Evolutionary conservation across 2,113 vertebrate genomes (phyloP), one percentile per base, ranked within the genome.

Genomic region (Hyla sarda): DNA sequence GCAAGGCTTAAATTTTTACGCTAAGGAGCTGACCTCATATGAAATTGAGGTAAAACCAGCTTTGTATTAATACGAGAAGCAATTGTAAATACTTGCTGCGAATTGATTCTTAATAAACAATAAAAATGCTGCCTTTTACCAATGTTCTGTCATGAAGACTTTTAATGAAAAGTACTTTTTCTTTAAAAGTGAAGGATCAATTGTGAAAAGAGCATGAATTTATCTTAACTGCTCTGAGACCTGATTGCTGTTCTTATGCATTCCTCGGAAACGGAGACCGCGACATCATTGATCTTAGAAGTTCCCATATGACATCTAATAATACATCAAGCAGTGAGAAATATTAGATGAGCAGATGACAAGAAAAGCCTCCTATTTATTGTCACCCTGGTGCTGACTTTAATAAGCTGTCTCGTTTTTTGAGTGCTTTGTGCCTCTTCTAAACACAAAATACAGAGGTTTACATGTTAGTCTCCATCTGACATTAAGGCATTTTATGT

Each of bases 1-100:
- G 89, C 98, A 99, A 96, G 98, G 98, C 90, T 95, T 99, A 89
- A 99, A 99, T 94, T 98, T 97, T 91, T 99, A 98, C 92, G 98
- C 98, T 93, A 97, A 99, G 90, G 98, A 99, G 94, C 94, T 99
- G 93, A 99, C 97, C 93, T 96, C 98, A 88, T 97, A 97, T 79
- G 98, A 99, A 96, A 99, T 99, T 89, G 98, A 99, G 96, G 98
- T 99, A 95, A 95, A 76, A 78, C 37, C 34, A 32, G 12, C 34
- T 21, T 21, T 71, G 34, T 32, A 87, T 10, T 48, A 62, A 62
- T 30, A 13, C 8, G 1, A 28, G 0, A 50, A n/a, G 30, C 10
- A 25, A n/a, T 50, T 16, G 3, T 85, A 87, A 72, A 32, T 50
- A 90, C 21, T 19, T 87, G 25, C 0, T 79, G 71, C 28, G 87